phyloP scores from a whole-genome alignment of 2,888 invertebrate genomes.

The Caenorhabditis plicata region DNA sequence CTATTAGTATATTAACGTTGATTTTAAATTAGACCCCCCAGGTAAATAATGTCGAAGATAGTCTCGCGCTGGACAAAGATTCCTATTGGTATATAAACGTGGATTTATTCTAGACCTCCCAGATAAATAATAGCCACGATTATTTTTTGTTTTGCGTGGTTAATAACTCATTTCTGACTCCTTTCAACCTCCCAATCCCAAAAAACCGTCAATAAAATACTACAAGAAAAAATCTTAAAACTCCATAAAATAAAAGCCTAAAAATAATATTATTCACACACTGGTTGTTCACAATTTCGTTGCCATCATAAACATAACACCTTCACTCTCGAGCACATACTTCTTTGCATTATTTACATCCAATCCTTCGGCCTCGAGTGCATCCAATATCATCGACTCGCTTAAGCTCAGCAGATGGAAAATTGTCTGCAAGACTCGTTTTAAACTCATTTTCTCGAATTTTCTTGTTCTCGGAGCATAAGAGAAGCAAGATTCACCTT shows the following conservation, averaged over 20 bases:
- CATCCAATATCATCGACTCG: conserved; percentile 44
- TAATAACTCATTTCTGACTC: not conserved
- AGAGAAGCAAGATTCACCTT: conserved; percentile 15
- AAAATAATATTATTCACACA: not conserved
- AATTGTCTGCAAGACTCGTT: conserved; percentile 34
- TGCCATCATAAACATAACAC: conserved; percentile 58
- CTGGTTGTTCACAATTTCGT: conserved; percentile 30
- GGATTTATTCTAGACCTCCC: too few relatives aligned
- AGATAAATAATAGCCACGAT: too few relatives aligned
- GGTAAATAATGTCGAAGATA: too few relatives aligned
- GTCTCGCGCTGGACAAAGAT: too few relatives aligned
- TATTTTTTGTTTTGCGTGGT: too few relatives aligned
- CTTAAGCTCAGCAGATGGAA: conserved; percentile 54
- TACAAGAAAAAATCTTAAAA: conserved; percentile 14
- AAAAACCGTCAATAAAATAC: conserved; percentile 8
- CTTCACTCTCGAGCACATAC: conserved; percentile 51
- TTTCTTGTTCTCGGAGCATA: not conserved
- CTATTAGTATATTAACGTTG: too few relatives aligned
- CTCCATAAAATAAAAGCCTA: too few relatives aligned
- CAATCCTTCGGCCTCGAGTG: conserved; percentile 43
- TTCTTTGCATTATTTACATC: conserved; percentile 38
- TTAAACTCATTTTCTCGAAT: not conserved
- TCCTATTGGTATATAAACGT: too few relatives aligned
- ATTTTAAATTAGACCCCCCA: too few relatives aligned
- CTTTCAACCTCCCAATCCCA: not conserved